phyloP scores from a whole-genome alignment of 1,140 invertebrate genomes.

The Gryllus bimaculatus region DNA sequence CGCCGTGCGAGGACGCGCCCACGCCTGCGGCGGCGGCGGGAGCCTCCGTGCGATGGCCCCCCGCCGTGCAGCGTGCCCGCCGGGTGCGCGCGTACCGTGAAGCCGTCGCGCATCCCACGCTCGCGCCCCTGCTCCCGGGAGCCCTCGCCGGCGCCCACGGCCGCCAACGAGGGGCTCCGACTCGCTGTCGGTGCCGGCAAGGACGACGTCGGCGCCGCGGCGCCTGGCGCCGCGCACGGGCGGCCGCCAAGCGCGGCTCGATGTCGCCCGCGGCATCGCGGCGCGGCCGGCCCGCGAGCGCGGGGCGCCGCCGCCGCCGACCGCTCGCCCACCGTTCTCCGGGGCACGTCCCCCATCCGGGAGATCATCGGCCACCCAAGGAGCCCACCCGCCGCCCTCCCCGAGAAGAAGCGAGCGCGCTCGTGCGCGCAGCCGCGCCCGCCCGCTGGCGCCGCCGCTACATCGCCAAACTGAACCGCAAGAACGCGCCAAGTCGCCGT shows the following conservation, averaged over 20 bases:
- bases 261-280: not conserved
- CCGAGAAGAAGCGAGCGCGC: not conserved
- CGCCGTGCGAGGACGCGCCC: not conserved
- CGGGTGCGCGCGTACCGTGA: not conserved
- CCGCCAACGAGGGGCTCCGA: not conserved
- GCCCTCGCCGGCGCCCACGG: not conserved
- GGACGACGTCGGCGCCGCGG: not conserved
- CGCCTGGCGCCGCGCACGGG: not conserved
- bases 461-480: not conserved
- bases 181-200: not conserved
- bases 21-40: too few species aligned
- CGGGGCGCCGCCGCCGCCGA: not conserved
- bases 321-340: not conserved
- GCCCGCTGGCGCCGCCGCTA: not conserved
- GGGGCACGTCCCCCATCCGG: not conserved
- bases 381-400: not conserved
- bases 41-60: not conserved
- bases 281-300: not conserved
- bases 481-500: not conserved
- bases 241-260: not conserved
- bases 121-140: not conserved
- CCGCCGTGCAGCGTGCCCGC: not conserved
- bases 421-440: too few species aligned
- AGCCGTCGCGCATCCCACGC: not conserved
- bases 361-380: not conserved